phyloP scores from a whole-genome alignment of 2,113 vertebrate genomes.

The Heteronetta atricapilla region DNA sequence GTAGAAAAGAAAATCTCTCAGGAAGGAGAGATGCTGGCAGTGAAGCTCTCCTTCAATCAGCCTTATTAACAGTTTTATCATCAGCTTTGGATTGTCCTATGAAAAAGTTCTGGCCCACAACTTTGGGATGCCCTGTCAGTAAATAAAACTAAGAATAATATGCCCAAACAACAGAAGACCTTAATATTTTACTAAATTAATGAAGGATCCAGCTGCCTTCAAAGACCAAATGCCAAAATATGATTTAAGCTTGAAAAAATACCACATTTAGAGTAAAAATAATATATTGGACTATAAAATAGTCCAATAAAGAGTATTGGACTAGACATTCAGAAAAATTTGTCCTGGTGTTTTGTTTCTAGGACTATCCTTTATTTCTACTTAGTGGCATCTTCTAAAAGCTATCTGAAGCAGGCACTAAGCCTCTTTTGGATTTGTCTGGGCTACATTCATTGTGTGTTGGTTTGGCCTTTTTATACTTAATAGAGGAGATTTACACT shows the following conservation, averaged over 20 bases:
- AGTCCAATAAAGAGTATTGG: not conserved
- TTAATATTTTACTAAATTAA: not conserved
- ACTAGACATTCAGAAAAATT: not conserved
- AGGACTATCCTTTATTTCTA: not conserved
- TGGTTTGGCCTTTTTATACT: not conserved
- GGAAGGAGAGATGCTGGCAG: not conserved
- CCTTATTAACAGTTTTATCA: not conserved
- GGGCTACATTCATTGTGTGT: accelerated
- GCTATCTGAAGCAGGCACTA: not conserved
- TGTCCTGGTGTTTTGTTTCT: not conserved
- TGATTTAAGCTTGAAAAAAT: not conserved
- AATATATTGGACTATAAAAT: too few relatives aligned
- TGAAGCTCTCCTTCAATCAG: not conserved
- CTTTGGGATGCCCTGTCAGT: not conserved
- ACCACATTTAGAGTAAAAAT: accelerated
- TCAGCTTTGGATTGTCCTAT: not conserved
- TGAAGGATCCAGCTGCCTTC: not conserved
- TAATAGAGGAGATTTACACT: not conserved
- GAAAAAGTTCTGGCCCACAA: not conserved
- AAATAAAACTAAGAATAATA: not conserved
- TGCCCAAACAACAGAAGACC: not conserved
- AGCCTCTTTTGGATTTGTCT: not conserved
- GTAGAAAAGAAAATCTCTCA: not conserved
- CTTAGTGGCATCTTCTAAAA: not conserved
- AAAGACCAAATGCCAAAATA: not conserved